These are phyloP conservation scores for Chondrilla cf. caribensis DNA, from an alignment of 37 sponge, comb jelly and placozoan genomes.

Conservation along the genomic window DNA sequence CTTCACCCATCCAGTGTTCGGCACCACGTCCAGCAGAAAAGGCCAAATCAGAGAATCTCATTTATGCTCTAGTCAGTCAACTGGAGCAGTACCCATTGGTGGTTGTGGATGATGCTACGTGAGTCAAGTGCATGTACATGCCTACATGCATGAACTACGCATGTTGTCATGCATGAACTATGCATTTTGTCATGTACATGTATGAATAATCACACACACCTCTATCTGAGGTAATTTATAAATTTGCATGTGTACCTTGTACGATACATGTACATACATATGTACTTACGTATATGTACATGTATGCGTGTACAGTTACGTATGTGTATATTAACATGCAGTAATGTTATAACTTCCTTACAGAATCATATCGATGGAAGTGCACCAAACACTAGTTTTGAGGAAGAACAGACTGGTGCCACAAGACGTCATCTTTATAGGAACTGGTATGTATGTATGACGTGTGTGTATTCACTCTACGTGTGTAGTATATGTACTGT, in stretches of 20 bases:
- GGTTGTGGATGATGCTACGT: background rate
- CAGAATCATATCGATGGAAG: constrained; percentile 10
- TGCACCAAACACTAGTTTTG: background rate
- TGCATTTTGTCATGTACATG: background rate
- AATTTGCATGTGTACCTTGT: too few species aligned
- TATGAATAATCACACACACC: background rate
- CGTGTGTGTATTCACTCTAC: too few species aligned
- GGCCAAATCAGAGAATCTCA: constrained; percentile 9
- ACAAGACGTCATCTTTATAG: constrained; percentile 21
- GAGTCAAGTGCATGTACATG: background rate
- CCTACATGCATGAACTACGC: background rate
- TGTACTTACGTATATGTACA: too few species aligned
- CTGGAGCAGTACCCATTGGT: constrained; percentile 7
- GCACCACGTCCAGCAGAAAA: background rate
- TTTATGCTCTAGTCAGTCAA: constrained; percentile 3
- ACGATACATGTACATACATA: too few species aligned
- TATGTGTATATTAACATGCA: too few species aligned
- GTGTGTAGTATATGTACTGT: background rate
- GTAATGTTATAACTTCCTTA: background rate
- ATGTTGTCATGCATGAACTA: background rate
- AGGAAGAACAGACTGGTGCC: background rate
- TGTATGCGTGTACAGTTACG: too few species aligned
- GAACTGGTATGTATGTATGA: background rate
- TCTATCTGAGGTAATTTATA: background rate
- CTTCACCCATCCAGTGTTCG: too few species aligned